Conservation (phyloP, 2,797 vertebrate species). For the Coccyzus lansbergi region DNA sequence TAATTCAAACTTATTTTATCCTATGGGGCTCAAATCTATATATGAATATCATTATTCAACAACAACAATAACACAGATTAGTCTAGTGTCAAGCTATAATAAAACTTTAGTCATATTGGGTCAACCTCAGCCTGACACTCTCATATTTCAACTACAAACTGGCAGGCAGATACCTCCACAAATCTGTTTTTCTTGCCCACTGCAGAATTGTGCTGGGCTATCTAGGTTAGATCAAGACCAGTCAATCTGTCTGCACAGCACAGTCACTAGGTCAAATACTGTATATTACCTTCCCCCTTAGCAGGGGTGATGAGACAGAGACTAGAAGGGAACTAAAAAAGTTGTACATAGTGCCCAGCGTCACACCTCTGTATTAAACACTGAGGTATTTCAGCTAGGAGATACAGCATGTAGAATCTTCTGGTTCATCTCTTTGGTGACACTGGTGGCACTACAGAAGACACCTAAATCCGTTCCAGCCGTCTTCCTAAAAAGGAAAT, state of each 20-base stretch:
- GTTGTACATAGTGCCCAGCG: background rate
- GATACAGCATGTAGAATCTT: background rate
- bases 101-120: background rate
- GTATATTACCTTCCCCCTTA: background rate
- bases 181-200: background rate
- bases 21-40: background rate
- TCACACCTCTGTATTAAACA: background rate
- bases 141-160: background rate
- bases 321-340: background rate
- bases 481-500: background rate
- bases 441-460: fast-evolving
- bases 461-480: background rate
- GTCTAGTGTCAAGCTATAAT: background rate
- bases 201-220: background rate
- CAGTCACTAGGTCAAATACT: background rate
- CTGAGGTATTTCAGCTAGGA: background rate
- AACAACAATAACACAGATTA: background rate
- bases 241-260: background rate
- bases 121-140: background rate
- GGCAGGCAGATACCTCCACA: background rate
- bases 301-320: background rate
- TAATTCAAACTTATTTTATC: background rate
- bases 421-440: background rate
- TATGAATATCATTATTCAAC: background rate
- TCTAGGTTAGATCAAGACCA: background rate